Evolutionary conservation across 2,113 vertebrate species (phyloP).

Genomic region (Taxidea taxus): DNA sequence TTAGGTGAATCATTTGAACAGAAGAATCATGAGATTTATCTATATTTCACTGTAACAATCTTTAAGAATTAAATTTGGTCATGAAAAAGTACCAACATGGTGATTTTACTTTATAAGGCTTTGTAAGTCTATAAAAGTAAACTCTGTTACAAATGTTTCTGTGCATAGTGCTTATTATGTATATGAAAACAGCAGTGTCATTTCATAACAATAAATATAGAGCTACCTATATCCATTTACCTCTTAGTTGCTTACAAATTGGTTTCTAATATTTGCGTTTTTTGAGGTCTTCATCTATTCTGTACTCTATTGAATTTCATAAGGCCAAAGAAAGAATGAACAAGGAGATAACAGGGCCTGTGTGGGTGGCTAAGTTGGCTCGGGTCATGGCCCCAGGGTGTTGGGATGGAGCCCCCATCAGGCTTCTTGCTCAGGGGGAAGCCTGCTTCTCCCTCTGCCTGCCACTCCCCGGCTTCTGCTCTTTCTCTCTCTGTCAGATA

Average conservation of each 20-base stretch:
- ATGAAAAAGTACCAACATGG: neutral
- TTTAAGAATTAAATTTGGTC: slow-evolving; percentile 26
- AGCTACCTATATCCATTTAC: neutral
- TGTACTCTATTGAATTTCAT: neutral
- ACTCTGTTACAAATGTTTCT: neutral
- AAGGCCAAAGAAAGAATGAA: slow-evolving; percentile 6
- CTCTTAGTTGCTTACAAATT: slow-evolving; percentile 19
- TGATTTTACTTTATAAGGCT: neutral
- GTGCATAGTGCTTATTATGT: neutral
- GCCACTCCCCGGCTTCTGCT: too few species aligned
- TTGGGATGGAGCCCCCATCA: too few species aligned
- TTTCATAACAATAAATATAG: neutral
- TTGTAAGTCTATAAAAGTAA: neutral
- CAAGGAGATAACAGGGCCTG: neutral
- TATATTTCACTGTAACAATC: neutral
- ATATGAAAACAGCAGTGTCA: neutral
- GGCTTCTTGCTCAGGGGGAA: too few species aligned
- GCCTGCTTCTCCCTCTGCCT: too few species aligned
- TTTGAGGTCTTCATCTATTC: neutral
- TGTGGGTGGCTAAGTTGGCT: too few species aligned
- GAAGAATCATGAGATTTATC: neutral
- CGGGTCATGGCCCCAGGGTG: too few species aligned
- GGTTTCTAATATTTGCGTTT: neutral
- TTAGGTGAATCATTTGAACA: neutral
- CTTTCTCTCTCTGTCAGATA: too few species aligned